Conservation (phyloP, 2,888 invertebrate species). For the Eupelmus urozonus region DNA sequence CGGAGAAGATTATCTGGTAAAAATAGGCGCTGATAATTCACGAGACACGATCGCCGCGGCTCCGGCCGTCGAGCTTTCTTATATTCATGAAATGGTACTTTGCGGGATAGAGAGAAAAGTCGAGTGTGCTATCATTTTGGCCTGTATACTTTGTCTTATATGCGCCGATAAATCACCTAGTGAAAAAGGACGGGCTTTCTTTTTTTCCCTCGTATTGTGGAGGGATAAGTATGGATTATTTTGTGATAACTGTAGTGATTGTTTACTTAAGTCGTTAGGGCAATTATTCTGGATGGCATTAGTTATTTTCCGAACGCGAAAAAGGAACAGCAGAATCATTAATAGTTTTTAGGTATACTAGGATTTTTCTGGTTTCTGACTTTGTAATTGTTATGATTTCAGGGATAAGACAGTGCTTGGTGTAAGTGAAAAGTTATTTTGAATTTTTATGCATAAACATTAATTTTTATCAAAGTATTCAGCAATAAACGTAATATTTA, state of each 20-base stretch:
- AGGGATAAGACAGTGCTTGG: too few species aligned
- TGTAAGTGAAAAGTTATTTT: too few species aligned
- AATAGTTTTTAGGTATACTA: too few species aligned
- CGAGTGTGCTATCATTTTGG: constrained; percentile 3
- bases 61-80: constrained; percentile 19
- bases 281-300: neutral
- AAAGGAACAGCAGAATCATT: too few species aligned
- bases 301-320: too few species aligned
- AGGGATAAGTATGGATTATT: constrained; percentile 11
- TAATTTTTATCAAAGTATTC: too few species aligned
- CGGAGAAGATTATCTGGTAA: constrained; percentile 46
- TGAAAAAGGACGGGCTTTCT: neutral
- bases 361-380: too few species aligned
- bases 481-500: too few species aligned
- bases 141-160: neutral
- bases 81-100: constrained; percentile 33
- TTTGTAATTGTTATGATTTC: neutral
- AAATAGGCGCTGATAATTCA: constrained; percentile 48
- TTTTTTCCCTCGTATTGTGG: neutral
- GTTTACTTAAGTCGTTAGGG: constrained; percentile 30
- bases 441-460: too few species aligned
- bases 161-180: neutral
- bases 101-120: neutral
- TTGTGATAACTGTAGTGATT: constrained; percentile 11
- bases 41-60: constrained; percentile 30